phyloP scores from a whole-genome alignment of 2,888 invertebrate species.

The Heliconius erato region DNA sequence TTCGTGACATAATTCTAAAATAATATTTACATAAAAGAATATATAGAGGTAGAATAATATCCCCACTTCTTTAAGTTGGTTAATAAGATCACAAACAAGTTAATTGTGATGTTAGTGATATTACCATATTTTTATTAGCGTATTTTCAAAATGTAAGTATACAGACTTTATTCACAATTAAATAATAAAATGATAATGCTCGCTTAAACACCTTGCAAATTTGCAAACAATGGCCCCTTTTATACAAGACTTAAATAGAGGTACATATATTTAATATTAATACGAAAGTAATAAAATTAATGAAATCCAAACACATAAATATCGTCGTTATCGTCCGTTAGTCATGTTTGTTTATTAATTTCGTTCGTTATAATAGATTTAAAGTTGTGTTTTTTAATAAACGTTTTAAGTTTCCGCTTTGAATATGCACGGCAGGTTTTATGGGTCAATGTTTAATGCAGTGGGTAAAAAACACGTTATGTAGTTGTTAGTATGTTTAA shows the following conservation, averaged over 20 bases:
- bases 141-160: neutral
- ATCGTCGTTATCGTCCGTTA: conserved; percentile 48
- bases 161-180: conserved; percentile 19
- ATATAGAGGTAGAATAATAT: neutral
- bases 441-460: conserved; percentile 3
- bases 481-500: neutral
- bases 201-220: conserved; percentile 36
- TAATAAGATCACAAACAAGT: neutral
- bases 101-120: too few relatives aligned
- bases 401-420: conserved; percentile 18
- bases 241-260: neutral
- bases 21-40: too few relatives aligned
- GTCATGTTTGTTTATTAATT: conserved; percentile 56
- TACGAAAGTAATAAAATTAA: conserved; percentile 25
- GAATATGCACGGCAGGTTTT: conserved; percentile 3
- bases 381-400: conserved; percentile 49
- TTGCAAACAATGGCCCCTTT: conserved; percentile 40
- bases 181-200: conserved; percentile 27
- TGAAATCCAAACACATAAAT: conserved; percentile 45
- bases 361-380: conserved; percentile 57
- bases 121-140: too few relatives aligned
- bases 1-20: too few relatives aligned
- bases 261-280: conserved; percentile 14
- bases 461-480: neutral
- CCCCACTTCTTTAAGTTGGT: neutral